A percentile compares a stretch with the other conserved stretches of the same genome.
phyloP scores from a whole-genome alignment of 2,113 vertebrate species.

The Tachuris rubrigastra region DNA sequence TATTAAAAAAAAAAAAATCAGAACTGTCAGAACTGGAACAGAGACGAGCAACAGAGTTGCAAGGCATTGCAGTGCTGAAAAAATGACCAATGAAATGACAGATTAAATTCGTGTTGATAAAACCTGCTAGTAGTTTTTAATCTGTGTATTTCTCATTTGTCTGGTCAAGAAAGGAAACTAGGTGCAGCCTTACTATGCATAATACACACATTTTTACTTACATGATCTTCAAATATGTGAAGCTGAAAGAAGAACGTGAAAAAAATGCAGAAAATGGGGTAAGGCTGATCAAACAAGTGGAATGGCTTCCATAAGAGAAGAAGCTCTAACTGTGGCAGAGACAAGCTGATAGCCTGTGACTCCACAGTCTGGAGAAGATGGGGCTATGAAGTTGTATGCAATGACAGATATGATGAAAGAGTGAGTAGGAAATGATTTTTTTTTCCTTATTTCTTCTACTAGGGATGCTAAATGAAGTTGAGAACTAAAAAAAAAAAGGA shows the following conservation, averaged over 20 bases:
- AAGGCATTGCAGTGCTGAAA: not conserved
- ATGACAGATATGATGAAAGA: not conserved
- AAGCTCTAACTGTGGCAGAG: not conserved
- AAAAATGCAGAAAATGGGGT: not conserved
- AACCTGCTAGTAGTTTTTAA: not conserved
- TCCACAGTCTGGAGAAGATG: not conserved
- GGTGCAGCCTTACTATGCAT: not conserved
- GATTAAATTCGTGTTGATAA: not conserved
- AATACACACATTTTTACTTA: not conserved
- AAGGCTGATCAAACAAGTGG: not conserved
- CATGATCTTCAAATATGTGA: not conserved
- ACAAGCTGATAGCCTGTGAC: not conserved
- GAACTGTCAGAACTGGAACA: not conserved
- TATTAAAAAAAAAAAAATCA: not conserved
- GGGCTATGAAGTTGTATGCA: not conserved
- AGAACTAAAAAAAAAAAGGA: not conserved
- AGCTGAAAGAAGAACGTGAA: not conserved
- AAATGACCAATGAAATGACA: not conserved
- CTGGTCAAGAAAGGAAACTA: not conserved
- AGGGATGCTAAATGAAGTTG: not conserved
- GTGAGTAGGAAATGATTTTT: not conserved
- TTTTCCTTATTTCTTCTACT: not conserved
- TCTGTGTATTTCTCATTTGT: not conserved
- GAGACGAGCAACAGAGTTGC: not conserved
- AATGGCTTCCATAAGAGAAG: not conserved